These are phyloP conservation scores for Danio tinwini DNA, from an alignment of 2,797 vertebrate genomes.

Conservation along the genomic window DNA sequence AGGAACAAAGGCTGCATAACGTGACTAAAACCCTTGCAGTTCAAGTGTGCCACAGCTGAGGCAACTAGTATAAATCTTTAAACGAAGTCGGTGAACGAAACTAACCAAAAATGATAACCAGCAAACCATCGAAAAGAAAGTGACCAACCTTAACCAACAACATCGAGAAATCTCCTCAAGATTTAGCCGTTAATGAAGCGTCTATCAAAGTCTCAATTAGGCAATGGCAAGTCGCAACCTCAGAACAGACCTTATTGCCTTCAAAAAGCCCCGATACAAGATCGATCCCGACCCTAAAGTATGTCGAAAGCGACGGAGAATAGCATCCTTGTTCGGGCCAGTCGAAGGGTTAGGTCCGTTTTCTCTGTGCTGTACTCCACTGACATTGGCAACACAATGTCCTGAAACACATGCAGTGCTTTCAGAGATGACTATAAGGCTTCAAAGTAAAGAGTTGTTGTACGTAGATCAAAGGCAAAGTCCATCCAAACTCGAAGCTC, in stretches of 20 bases:
- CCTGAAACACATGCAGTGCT: conserved; percentile 60
- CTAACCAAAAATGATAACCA: conserved; percentile 19
- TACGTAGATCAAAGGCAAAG: conserved; percentile 67
- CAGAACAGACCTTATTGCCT: conserved; percentile 34
- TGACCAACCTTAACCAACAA: conserved; percentile 46
- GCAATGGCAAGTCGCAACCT: conserved; percentile 33
- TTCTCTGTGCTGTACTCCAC: conserved; percentile 50
- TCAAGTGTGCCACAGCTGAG: conserved; percentile 2
- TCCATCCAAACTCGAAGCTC: conserved; percentile 62
- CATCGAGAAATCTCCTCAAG: conserved; percentile 34
- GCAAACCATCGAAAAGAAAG: conserved; percentile 34
- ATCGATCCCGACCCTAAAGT: conserved; percentile 16
- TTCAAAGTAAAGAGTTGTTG: conserved; percentile 70
- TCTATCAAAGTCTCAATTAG: conserved; percentile 38
- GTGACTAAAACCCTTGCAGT: conserved; percentile 19
- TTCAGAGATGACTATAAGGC: conserved; percentile 77
- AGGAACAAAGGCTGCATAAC: conserved; percentile 42
- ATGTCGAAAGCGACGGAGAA: conserved; percentile 18
- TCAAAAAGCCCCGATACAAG: conserved; percentile 22
- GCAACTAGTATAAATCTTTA: conserved; percentile 2
- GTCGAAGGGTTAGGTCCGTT: conserved; percentile 25
- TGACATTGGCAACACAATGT: conserved; percentile 50
- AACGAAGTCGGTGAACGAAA: conserved; percentile 21
- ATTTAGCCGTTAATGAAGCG: conserved; percentile 20
- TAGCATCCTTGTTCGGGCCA: conserved; percentile 21